Conservation (phyloP, 1,140 invertebrate genomes). For the Ceratitis capitata region DNA sequence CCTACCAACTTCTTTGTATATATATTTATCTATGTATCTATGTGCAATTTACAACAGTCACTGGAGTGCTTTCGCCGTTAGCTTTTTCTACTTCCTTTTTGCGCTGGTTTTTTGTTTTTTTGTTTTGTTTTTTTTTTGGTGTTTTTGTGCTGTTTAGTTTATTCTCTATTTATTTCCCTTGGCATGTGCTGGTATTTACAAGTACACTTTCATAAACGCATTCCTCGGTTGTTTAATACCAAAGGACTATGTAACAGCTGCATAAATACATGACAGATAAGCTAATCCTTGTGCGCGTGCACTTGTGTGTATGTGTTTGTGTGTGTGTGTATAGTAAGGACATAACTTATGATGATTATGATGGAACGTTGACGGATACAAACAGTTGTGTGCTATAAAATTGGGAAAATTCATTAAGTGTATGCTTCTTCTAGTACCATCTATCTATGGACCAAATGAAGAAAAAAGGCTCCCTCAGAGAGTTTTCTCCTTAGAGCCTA, state of each 20-base stretch:
- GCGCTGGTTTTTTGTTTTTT: neutral
- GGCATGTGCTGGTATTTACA: constrained; percentile 1
- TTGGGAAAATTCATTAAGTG: neutral
- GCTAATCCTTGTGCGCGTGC: neutral
- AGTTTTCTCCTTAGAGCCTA: too few species aligned
- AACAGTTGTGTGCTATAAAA: neutral
- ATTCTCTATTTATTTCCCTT: neutral
- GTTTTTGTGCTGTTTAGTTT: neutral
- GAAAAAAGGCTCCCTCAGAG: too few species aligned
- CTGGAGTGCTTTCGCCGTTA: neutral
- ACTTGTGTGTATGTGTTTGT: neutral
- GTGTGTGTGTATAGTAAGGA: neutral
- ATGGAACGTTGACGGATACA: constrained; percentile 23
- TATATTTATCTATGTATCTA: too few species aligned
- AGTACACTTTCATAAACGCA: neutral
- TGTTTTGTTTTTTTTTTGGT: neutral
- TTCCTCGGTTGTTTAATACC: constrained; percentile 23
- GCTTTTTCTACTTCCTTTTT: neutral
- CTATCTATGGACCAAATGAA: too few species aligned
- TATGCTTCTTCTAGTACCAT: neutral
- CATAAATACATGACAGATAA: constrained; percentile 23
- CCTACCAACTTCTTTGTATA: neutral
- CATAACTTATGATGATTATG: constrained; percentile 23
- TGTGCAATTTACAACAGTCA: neutral
- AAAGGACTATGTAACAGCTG: constrained; percentile 20